Base-by-base conservation (phyloP, 2,113 vertebrate species). In the Chiloscyllium plagiosum region DNA sequence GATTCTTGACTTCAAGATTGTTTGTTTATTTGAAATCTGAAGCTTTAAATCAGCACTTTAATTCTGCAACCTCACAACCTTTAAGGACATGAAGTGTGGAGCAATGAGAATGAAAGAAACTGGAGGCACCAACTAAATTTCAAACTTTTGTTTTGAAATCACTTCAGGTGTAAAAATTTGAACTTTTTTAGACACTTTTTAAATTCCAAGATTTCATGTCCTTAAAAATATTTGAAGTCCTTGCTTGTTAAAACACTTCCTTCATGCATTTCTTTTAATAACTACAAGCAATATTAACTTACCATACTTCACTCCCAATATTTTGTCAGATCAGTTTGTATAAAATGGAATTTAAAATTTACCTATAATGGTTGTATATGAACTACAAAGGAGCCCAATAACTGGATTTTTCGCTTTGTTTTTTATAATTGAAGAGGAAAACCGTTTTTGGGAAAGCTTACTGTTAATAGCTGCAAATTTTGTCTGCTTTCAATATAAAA, bases 251-350 rank as follows among this genome's bases (percentile, higher is more conserved):
- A 70, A 70, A 95, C 69, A 56, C 8, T 95, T 95, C 68, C n/a
- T 96, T 96, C 97, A 96, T 96, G 94, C 96, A 92, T 61, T 95
- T 97, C 96, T 96, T 96, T 96, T 96, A 96, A 96, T 97, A 96
- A 96, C 96, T 95, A 70, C 95, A 97, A 98, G 97, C 98, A 97
- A 97, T 97, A 97, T 97, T 97, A 96, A 97, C 97, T 97, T 97
- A 97, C 97, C 97, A 98, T 98, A 98, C 98, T 98, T 98, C 98
- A 98, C 98, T 98, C 98, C 98, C 97, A 70, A 24, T 96, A 97
- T 98, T 97, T 97, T 98, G 97, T 97, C 97, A 98, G 97, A 96
- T 83, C 85, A 98, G 97, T 98, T 98, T 98, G 97, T 98, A 98
- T 97, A 97, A 98, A 97, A 97, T 96, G 97, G 97, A 97, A 96